phyloP scores from a whole-genome alignment of 2,113 vertebrate genomes.

The Rattus norvegicus region GRCr8 NC_086023.1:138043001-138043500 shows the following conservation, averaged over 20 bases:
- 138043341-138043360: background rate
- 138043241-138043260: background rate
- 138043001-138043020: background rate
- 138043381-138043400: background rate
- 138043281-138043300: background rate
- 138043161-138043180: background rate
- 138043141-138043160: background rate
- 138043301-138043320: background rate
- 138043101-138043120: background rate
- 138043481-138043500: background rate
- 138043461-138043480: background rate
- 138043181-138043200: background rate
- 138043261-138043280: background rate
- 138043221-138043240: background rate
- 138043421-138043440: background rate
- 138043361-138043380: background rate
- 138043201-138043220: background rate
- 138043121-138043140: too few relatives aligned
- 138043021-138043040: background rate
- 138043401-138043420: background rate
- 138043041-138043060: background rate
- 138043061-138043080: background rate
- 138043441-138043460: background rate
- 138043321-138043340: background rate
- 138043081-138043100: background rate